Evolutionary conservation across 2,888 invertebrate species (phyloP), one percentile per base, ranked within the genome.

Genomic region (Acleris literana): DNA sequence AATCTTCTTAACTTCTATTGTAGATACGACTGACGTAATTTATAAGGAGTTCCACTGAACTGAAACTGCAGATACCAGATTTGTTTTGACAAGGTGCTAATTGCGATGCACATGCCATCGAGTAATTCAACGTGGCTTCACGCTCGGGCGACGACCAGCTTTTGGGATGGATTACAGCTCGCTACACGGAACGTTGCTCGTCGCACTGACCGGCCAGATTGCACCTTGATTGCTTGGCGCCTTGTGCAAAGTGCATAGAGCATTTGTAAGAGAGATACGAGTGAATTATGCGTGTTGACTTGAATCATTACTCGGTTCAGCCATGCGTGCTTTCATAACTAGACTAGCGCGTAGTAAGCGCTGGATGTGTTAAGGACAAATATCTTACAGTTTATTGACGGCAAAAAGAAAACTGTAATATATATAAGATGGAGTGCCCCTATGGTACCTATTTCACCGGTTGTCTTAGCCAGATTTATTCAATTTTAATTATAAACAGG

Each of bases 211-310:
- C 62, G 62, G 57, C 46, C 66, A 70, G 72, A 72, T 74, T 72
- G 69, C 67, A 64, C 70, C 68, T 71, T 74, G 72, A 74, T 75
- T 74, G 70, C 72, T 71, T 63, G 72, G 67, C 70, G 56, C 56
- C 51, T 68, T 64, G 64, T 16, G 44, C 44, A 44, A 16, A 44
- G 44, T n/a, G 44, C 43, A 43, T 5, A 29, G 29, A 7, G 29
- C 33, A 33, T 33, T 33, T 33, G 33, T 33, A 33, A 29, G 33
- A 33, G 33, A 33, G 33, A 33, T 33, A 33, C 33, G 33, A 33
- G 11, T n/a, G 11, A 16, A n/a, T 44, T 13, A 11, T 5, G 16
- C 13, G 44, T 44, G 44, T 5, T 11, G 44, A n/a, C n/a, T 44
- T n/a, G 44, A 44, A n/a, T 16, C n/a, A 44, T 44, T 44, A 44